Evolutionary conservation across 2,113 vertebrate species (phyloP).

Genomic region (Mugil cephalus): DNA sequence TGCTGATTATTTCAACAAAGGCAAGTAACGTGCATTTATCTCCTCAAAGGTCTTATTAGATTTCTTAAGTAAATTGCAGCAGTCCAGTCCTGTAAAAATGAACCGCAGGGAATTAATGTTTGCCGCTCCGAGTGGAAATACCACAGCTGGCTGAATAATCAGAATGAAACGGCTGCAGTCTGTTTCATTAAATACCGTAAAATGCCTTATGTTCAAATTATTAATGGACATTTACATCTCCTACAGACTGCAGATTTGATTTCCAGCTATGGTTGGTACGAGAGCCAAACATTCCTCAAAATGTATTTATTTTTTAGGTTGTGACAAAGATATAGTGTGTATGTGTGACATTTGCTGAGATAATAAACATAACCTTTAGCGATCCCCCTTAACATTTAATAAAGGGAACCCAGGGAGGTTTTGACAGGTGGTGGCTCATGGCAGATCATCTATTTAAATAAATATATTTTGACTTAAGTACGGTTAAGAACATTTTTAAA

Average conservation of each 20-base stretch:
- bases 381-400: too few relatives aligned
- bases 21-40: slow-evolving; percentile 39
- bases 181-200: slow-evolving; percentile 49
- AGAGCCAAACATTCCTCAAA: too few relatives aligned
- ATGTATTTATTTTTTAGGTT: too few relatives aligned
- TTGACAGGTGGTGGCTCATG: too few relatives aligned
- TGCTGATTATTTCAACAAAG: slow-evolving; percentile 19
- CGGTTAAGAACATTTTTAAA: too few relatives aligned
- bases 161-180: slow-evolving; percentile 56
- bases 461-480: too few relatives aligned
- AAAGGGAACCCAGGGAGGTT: too few relatives aligned
- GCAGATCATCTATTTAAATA: too few relatives aligned
- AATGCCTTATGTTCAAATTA: slow-evolving; percentile 34
- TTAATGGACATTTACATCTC: slow-evolving; percentile 28
- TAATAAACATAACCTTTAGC: too few relatives aligned
- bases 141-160: slow-evolving; percentile 43
- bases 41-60: slow-evolving; percentile 48
- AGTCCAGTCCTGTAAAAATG: slow-evolving; percentile 38
- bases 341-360: too few relatives aligned
- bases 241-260: background rate
- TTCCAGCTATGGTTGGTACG: background rate
- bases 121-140: slow-evolving; percentile 44
- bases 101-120: slow-evolving; percentile 57
- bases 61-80: slow-evolving; percentile 37
- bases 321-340: too few relatives aligned